These are phyloP conservation scores for Kradibia gibbosae DNA, from an alignment of 1,140 invertebrate species.

Conservation along the genomic window DNA sequence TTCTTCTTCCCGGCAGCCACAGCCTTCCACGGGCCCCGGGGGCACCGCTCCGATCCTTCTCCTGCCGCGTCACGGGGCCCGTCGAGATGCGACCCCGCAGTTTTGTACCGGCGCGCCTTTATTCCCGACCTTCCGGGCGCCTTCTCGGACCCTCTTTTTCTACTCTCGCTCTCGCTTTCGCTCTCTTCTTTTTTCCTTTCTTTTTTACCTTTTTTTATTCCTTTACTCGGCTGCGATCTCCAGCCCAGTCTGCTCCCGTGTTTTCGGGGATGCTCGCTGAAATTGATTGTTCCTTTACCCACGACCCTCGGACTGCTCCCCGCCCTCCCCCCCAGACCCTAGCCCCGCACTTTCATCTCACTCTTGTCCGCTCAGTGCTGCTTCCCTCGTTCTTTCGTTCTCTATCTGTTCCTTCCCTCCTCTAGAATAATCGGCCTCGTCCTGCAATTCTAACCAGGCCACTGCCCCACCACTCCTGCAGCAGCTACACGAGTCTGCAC, in stretches of 20 bases:
- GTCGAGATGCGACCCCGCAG: not conserved
- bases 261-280: conserved; percentile 13
- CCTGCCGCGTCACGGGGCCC: no score
- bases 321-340: not conserved
- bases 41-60: no score
- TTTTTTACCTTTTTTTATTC: no score
- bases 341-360: not conserved
- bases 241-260: not conserved
- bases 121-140: not conserved
- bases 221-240: no score
- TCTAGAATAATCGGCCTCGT: no score
- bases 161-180: not conserved
- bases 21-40: no score
- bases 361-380: not conserved
- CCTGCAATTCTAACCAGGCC: no score
- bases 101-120: conserved; percentile 3
- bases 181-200: not conserved
- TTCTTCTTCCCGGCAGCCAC: not conserved
- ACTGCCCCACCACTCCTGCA: not conserved
- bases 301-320: not conserved
- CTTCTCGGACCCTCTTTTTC: conserved; percentile 14
- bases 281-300: conserved; percentile 34
- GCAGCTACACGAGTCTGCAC: not conserved
- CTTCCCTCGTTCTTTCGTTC: not conserved
- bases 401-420: not conserved